phyloP scores from a whole-genome alignment of 2,888 invertebrate genomes.

The Ditylenchus weischeri region DNA sequence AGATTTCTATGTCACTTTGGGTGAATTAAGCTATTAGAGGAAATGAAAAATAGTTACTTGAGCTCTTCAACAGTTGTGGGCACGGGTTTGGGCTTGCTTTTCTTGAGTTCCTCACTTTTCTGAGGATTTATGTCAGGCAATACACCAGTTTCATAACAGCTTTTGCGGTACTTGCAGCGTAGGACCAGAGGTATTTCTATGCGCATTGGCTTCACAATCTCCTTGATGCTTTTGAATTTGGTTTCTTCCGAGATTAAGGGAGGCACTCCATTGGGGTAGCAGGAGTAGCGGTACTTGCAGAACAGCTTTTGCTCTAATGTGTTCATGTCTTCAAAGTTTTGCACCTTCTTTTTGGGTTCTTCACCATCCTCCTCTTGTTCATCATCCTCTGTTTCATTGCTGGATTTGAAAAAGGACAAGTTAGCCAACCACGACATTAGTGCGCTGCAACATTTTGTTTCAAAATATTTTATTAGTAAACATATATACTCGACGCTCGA shows the following conservation, averaged over 20 bases:
- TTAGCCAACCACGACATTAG: too few species aligned
- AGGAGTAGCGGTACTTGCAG: conserved; percentile 51
- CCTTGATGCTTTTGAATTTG: conserved; percentile 7
- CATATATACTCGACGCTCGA: too few species aligned
- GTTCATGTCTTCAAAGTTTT: conserved; percentile 11
- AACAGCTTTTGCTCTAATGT: conserved; percentile 38
- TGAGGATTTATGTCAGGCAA: conserved; percentile 12
- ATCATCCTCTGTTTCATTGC: conserved; percentile 7
- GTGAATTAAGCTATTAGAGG: too few species aligned
- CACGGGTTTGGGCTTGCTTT: background rate
- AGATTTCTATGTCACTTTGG: too few species aligned
- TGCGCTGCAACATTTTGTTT: too few species aligned
- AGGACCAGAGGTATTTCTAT: conserved; percentile 20
- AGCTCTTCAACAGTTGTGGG: conserved; percentile 1
- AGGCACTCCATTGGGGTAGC: conserved; percentile 38
- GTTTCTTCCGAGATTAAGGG: conserved; percentile 25
- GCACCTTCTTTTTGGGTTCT: conserved; percentile 27
- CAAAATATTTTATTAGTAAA: too few species aligned
- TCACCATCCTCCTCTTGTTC: conserved; percentile 17
- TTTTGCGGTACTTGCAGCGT: conserved; percentile 36
- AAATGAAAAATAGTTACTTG: background rate
- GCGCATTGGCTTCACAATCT: conserved; percentile 14
- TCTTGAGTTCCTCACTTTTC: conserved; percentile 15
- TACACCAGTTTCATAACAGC: conserved; percentile 29
- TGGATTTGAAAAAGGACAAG: too few species aligned